Percentiles rank a stretch among this genome's conserved stretches.
These are phyloP conservation scores for Penaeus japonicus DNA, from an alignment of 1,140 invertebrate genomes.

Conservation along the genomic window DNA sequence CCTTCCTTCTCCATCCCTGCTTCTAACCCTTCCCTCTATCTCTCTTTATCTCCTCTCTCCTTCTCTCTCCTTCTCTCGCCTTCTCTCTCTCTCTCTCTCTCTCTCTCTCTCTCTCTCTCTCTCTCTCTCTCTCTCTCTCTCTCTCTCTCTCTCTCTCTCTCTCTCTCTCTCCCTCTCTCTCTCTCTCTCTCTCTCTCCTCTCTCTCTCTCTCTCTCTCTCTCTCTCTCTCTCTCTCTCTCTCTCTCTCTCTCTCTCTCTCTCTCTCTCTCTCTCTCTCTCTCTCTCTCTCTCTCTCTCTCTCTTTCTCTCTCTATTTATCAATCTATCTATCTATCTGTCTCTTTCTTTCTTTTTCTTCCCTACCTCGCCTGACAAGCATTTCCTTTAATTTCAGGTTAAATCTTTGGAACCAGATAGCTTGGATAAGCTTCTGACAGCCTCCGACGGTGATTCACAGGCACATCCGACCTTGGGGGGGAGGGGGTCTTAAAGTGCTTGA, in stretches of 20 bases:
- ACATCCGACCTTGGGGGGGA: no score
- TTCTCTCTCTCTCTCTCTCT: neutral
- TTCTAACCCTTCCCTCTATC: neutral
- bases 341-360: neutral
- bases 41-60: neutral
- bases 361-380: neutral
- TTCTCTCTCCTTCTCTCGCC: no score
- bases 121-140: no score
- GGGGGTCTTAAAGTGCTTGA: no score
- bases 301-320: neutral
- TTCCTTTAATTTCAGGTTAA: no score
- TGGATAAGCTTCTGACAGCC: no score
- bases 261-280: neutral
- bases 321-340: neutral
- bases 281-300: neutral
- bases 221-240: slow-evolving; percentile 4
- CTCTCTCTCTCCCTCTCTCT: neutral
- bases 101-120: neutral
- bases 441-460: no score
- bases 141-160: neutral
- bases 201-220: neutral
- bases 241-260: slow-evolving; percentile 19
- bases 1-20: no score
- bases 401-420: no score
- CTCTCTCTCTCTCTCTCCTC: neutral